A percentile compares a stretch with the other conserved stretches of the same genome.
These are phyloP conservation scores for Pangasius mekongensis DNA, from an alignment of 2,797 vertebrate genomes.

Conservation along the genomic window DNA sequence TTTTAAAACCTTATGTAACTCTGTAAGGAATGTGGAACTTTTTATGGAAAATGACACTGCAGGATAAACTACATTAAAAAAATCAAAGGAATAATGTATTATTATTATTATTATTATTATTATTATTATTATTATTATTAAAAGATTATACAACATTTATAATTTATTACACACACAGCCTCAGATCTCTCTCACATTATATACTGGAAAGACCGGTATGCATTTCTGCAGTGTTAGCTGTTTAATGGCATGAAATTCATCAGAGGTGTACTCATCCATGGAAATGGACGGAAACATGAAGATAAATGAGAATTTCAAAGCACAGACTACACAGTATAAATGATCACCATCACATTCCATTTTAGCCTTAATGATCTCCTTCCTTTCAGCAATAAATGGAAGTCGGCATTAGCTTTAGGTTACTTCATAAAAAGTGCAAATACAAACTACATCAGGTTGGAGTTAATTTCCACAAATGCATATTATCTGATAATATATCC, in stretches of 20 bases:
- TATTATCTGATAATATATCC: background rate
- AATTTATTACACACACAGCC: background rate
- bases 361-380: slow-evolving; percentile 14
- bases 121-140: slow-evolving; percentile 10
- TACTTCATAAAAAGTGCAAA: slow-evolving; percentile 16
- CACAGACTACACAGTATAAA: slow-evolving; percentile 29
- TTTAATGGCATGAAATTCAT: slow-evolving; percentile 45
- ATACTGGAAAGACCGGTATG: background rate
- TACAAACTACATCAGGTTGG: background rate
- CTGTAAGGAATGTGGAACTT: background rate
- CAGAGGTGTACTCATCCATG: slow-evolving; percentile 35
- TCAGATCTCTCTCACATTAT: slow-evolving; percentile 23
- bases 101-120: background rate
- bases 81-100: background rate
- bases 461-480: background rate
- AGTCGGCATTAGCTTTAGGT: slow-evolving; percentile 1
- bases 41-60: background rate
- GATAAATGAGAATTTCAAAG: slow-evolving; percentile 42
- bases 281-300: slow-evolving; percentile 36
- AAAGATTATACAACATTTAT: background rate
- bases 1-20: background rate
- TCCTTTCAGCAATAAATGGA: slow-evolving; percentile 13
- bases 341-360: slow-evolving; percentile 19
- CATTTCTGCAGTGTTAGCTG: slow-evolving; percentile 45
- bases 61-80: background rate